Conservation (phyloP, 2,113 vertebrate genomes). For the Crocuta crocuta region DNA sequence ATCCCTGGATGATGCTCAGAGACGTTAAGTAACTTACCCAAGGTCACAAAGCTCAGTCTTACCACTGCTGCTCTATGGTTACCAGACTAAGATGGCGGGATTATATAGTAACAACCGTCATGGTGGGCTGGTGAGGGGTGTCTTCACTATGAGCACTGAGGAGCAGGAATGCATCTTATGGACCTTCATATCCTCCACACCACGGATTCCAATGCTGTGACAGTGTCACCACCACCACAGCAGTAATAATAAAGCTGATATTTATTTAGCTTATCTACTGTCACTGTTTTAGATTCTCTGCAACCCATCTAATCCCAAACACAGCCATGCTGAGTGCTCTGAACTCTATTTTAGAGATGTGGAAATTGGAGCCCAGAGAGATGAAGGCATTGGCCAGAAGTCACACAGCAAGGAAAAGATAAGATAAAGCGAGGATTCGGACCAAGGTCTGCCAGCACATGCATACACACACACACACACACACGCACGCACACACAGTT, state of each 20-base stretch:
- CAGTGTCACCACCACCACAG: background rate
- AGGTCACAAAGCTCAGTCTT: conserved; percentile 22
- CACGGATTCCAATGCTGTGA: background rate
- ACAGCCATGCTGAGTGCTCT: background rate
- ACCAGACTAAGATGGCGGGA: background rate
- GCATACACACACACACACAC: background rate
- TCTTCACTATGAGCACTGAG: background rate
- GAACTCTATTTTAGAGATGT: background rate
- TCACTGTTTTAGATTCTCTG: background rate
- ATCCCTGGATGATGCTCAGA: background rate
- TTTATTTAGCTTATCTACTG: background rate
- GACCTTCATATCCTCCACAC: background rate
- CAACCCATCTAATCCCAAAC: background rate
- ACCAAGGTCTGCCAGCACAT: background rate
- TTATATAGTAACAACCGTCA: accelerated
- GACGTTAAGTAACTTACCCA: conserved; percentile 15
- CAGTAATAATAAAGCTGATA: background rate
- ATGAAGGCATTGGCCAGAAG: background rate
- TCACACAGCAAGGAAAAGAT: background rate
- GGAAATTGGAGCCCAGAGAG: background rate
- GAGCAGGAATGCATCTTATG: background rate
- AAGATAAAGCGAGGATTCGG: background rate
- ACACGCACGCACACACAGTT: background rate
- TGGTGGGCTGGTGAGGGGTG: background rate
- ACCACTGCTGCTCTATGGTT: too few relatives aligned